Evolutionary conservation across 2,888 invertebrate genomes (phyloP).

Genomic region (Matsumyia berberina): DNA sequence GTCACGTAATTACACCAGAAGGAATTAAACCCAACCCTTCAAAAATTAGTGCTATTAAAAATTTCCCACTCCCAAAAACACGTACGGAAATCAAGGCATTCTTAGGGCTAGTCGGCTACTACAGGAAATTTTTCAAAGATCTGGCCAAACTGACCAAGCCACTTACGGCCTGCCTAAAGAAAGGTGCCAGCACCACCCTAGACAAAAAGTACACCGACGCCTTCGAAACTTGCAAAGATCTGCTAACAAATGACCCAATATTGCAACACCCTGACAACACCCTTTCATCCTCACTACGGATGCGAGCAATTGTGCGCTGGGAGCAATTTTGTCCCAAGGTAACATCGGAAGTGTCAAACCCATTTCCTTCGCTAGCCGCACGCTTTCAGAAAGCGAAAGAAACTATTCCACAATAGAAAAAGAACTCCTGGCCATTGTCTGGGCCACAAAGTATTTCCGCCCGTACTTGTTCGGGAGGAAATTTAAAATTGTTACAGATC

Average conservation of each 20-base stretch:
- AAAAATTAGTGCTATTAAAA: constrained; percentile 24
- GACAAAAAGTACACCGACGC: constrained; percentile 19
- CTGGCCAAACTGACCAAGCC: constrained; percentile 34
- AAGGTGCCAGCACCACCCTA: constrained; percentile 16
- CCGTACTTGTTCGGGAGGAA: constrained; percentile 81
- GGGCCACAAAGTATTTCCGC: too few species aligned
- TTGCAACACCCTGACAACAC: constrained; percentile 11
- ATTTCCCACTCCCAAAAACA: constrained; percentile 28
- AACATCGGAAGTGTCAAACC: constrained; percentile 69
- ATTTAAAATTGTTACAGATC: constrained; percentile 80
- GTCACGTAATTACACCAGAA: constrained; percentile 17
- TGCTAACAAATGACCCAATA: constrained; percentile 24
- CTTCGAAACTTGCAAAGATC: constrained; percentile 33
- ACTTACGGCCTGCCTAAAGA: background rate
- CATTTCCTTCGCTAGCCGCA: constrained; percentile 78
- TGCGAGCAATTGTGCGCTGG: constrained; percentile 74
- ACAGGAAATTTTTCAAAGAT: constrained; percentile 31
- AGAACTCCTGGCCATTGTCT: too few species aligned
- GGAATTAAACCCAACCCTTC: constrained; percentile 27
- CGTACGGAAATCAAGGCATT: constrained; percentile 25
- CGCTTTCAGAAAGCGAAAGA: constrained; percentile 68
- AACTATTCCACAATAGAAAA: constrained; percentile 79
- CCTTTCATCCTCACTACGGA: too few species aligned
- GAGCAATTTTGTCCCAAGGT: constrained; percentile 76
- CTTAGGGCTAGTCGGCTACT: constrained; percentile 25